Base-by-base conservation (phyloP, 2,888 invertebrate species). In the Drosophila flavopinicola region DNA sequence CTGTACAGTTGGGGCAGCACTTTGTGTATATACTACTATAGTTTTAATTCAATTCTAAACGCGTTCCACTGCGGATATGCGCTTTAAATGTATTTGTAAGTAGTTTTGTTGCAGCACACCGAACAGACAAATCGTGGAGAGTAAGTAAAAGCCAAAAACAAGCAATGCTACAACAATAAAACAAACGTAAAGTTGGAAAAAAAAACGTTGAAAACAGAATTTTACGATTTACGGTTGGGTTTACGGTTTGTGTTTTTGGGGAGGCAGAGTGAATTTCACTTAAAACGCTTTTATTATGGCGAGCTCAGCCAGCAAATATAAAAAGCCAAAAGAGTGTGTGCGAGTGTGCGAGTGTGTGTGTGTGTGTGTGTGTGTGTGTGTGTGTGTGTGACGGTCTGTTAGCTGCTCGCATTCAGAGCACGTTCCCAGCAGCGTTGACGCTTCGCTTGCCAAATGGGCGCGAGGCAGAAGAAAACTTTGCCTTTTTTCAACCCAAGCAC, bases 221-320 rank as follows among this genome's bases (percentile, higher is more conserved):
- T 80, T 84, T 80, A 80, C 80, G 80, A 80, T 84, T 80, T 84
- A 84, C 83, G 66, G 75, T 75, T 65, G 49, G n/a, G n/a, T n/a
- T n/a, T n/a, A n/a, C n/a, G n/a, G n/a, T n/a, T n/a, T n/a, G n/a
- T n/a, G n/a, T n/a, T n/a, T n/a, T n/a, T n/a, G n/a, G n/a, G 23
- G 48, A 75, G 85, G 82, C 63, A 78, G n/a, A n/a, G 78, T 82
- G 80, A 85, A 82, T 82, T 82, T 82, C 80, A 82, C 80, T 82
- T 82, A 85, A 82, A 82, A 82, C 72, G 68, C 80, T 78, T 82
- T 82, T 82, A 85, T 82, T 82, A 80, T 85, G 75, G 75, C 61
- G 61, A 45, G 63, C 64, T 63, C 72, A 69, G 58, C 59, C 57
- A 69, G 38, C 59, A 57, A 57, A 75, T 32, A 48, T 48, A 58